A percentile compares a stretch with the other conserved stretches of the same genome.
Conservation (phyloP, 2,888 invertebrate species). For the Hoplodrina blanda region DNA sequence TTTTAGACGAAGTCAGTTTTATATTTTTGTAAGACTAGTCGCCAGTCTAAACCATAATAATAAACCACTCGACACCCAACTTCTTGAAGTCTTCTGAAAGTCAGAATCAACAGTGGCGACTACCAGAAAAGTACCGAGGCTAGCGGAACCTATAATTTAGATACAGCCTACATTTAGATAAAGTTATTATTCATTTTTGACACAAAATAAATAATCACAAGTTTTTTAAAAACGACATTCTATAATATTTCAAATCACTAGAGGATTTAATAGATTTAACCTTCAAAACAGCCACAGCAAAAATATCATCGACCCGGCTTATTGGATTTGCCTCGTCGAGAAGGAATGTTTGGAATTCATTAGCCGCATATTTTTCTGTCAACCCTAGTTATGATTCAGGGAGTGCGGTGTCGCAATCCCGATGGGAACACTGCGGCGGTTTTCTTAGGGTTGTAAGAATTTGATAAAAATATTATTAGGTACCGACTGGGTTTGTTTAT, state of each 20-base stretch:
- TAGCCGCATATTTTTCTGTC: conserved; percentile 52
- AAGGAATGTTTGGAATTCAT: conserved; percentile 45
- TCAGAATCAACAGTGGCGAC: no score
- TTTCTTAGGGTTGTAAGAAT: conserved; percentile 27
- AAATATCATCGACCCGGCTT: conserved; percentile 4
- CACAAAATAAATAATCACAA: neutral
- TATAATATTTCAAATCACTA: neutral
- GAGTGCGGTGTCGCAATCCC: conserved; percentile 32
- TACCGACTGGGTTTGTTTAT: conserved; percentile 2
- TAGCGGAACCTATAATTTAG: no score
- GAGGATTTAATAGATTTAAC: neutral
- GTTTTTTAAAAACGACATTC: neutral
- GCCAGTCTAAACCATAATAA: no score
- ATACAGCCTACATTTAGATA: no score
- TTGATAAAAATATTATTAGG: conserved; percentile 39
- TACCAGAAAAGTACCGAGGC: no score
- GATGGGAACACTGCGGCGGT: conserved; percentile 24
- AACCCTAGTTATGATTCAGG: conserved; percentile 49
- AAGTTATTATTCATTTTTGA: neutral
- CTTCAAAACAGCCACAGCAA: neutral
- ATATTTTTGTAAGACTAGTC: no score
- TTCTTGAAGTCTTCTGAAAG: no score
- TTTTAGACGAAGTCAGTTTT: no score
- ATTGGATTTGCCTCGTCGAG: conserved; percentile 24
- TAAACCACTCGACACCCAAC: no score